Evolutionary conservation across 53 echinoderm and acorn worm species (phyloP).

Genomic region (Holothuria scabra): DNA sequence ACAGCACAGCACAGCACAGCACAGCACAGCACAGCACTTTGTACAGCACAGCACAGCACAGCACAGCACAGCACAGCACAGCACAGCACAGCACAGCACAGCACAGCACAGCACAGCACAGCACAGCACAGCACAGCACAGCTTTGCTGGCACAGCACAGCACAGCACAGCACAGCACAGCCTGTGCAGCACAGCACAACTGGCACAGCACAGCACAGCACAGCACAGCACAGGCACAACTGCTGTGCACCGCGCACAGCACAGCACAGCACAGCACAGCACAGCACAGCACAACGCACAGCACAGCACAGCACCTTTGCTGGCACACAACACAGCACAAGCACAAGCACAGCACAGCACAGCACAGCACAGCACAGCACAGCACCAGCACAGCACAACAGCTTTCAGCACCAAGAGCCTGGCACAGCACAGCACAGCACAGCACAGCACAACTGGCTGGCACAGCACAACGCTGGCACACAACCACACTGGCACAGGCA

Average conservation of each 20-base stretch:
- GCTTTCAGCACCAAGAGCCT: no score
- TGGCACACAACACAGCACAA: constrained; percentile 13
- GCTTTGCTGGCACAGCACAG: background rate
- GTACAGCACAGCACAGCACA: no score
- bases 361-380: no score
- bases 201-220: no score
- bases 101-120: constrained; percentile 21
- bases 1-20: constrained; percentile 24
- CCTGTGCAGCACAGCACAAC: constrained; percentile 8
- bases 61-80: no score
- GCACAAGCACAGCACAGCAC: constrained; percentile 11
- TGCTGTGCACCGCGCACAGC: constrained; percentile 26
- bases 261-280: no score
- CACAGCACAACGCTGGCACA: background rate
- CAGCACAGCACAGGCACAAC: constrained; percentile 9
- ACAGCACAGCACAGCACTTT: no score
- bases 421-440: no score
- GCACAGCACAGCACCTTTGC: background rate
- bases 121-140: constrained; percentile 16
- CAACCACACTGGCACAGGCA: no score
- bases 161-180: no score
- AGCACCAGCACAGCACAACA: no score
- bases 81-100: constrained; percentile 25
- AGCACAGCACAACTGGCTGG: constrained; percentile 4
- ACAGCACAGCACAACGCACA: no score